A percentile compares a stretch with the other conserved stretches of the same genome.
phyloP scores from a whole-genome alignment of 1,140 invertebrate species.

The Euschistus heros region DNA sequence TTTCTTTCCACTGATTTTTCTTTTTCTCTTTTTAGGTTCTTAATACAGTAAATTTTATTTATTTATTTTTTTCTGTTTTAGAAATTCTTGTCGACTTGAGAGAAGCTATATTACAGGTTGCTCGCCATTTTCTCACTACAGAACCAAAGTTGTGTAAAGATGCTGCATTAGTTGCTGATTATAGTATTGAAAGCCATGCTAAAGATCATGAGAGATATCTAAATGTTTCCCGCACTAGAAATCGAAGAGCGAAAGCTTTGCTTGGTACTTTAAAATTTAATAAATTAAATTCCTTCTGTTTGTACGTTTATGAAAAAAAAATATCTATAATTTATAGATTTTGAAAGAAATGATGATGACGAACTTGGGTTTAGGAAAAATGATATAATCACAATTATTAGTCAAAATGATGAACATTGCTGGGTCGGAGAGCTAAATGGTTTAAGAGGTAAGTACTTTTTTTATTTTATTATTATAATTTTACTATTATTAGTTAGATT shows the following conservation, averaged over 20 bases:
- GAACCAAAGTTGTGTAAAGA: constrained; percentile 62
- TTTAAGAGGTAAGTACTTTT: constrained; percentile 50
- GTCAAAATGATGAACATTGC: constrained; percentile 97
- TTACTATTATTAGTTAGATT: too few relatives aligned
- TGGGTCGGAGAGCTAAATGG: constrained; percentile 99
- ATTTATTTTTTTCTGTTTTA: constrained; percentile 30
- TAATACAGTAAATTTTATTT: neutral
- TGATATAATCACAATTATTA: constrained; percentile 95
- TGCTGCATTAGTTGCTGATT: constrained; percentile 79
- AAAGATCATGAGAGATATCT: constrained; percentile 90
- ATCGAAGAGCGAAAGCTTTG: constrained; percentile 86
- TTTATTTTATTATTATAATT: neutral
- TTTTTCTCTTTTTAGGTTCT: neutral
- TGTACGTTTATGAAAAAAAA: constrained; percentile 23
- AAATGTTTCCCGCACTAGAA: constrained; percentile 75
- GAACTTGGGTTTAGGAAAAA: constrained; percentile 97
- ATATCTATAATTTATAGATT: constrained; percentile 51
- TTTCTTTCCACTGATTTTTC: neutral
- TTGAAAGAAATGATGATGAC: constrained; percentile 96
- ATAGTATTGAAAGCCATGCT: constrained; percentile 88
- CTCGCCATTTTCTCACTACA: constrained; percentile 74
- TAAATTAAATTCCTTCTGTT: constrained; percentile 10
- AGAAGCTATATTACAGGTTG: constrained; percentile 86
- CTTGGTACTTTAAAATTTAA: constrained; percentile 42
- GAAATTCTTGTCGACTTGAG: constrained; percentile 92